Evolutionary conservation across 2,888 invertebrate genomes (phyloP), one percentile per base, ranked within the genome.

Genomic region (Lasius fuliginosus): DNA sequence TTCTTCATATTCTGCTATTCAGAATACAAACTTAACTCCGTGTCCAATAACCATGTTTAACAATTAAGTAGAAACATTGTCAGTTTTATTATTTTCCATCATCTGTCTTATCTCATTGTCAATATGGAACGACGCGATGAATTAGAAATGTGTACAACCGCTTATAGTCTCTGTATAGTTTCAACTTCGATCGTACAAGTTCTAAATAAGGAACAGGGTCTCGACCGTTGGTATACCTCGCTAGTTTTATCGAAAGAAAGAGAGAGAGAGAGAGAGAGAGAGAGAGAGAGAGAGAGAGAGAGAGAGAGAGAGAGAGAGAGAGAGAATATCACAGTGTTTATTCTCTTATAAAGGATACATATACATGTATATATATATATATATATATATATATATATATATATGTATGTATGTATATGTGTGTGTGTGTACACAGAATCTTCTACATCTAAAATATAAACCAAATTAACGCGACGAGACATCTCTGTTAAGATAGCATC

Each of bases 161-260:
- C 79, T 81, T 81, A 81, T 81, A 81, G 60, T 81, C 79, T 62
- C 60, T n/a, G 42, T 73, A 73, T 27, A 81, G 73, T 49, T 36
- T 62, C 79, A 46, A 18, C 79, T 81, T 81, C 79, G 79, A 81
- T 81, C 79, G 71, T 8, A 46, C 73, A 81, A 62, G 71, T 71
- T 81, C 71, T 81, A 81, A 81, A 81, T 81, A 81, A 81, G 79
- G 73, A 81, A 73, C n/a, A 62, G 79, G 23, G 46, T 73, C 73
- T 81, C 53, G 75, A 75, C 11, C 74, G 36, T 30, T 56, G n/a
- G 27, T 56, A 36, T 73, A 42, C 12, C 56, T 30, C 58, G 79
- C 40, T 71, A 73, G 73, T 62, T 69, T 58, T 46, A 71, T 79
- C 79, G 60, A 71, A 49, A 49, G n/a, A n/a, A n/a, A 49, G 8